Evolutionary conservation across 2,797 vertebrate species (phyloP).

Genomic region (Enteromius mattozi): DNA sequence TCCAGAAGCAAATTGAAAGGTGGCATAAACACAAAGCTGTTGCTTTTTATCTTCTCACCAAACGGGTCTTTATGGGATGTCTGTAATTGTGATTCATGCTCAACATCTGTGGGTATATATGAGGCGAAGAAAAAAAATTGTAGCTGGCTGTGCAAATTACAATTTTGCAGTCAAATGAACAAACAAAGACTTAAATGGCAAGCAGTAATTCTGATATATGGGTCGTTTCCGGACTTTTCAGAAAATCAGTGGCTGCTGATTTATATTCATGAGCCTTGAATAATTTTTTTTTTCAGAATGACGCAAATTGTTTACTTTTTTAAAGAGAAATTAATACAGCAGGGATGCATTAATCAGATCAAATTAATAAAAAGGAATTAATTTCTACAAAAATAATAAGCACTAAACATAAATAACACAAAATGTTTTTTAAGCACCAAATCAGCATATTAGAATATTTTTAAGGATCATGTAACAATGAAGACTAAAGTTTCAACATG

Average conservation of each 20-base stretch:
- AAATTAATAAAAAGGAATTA: not conserved
- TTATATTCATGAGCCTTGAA: not conserved
- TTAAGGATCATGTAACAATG: not conserved
- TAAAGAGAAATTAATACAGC: not conserved
- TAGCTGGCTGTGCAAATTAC: not conserved
- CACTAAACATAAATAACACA: not conserved
- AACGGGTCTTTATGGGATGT: constrained; percentile 40
- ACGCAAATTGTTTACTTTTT: not conserved
- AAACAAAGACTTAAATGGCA: constrained; percentile 22
- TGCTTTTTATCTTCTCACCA: constrained; percentile 50
- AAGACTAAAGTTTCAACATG: not conserved
- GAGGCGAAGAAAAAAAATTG: not conserved
- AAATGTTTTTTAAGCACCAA: not conserved
- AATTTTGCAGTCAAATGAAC: constrained; percentile 1
- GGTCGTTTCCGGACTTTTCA: not conserved
- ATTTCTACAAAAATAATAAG: not conserved
- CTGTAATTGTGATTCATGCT: constrained; percentile 41
- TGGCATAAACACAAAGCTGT: constrained; percentile 37
- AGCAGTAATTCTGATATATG: not conserved
- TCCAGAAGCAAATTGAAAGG: constrained; percentile 2
- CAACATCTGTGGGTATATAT: constrained; percentile 54
- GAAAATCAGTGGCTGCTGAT: not conserved
- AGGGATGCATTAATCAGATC: not conserved
- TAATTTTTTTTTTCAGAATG: not conserved
- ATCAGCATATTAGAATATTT: not conserved